Evolutionary conservation across 1,140 invertebrate species (phyloP).

Genomic region (Nasonia vitripennis): DNA sequence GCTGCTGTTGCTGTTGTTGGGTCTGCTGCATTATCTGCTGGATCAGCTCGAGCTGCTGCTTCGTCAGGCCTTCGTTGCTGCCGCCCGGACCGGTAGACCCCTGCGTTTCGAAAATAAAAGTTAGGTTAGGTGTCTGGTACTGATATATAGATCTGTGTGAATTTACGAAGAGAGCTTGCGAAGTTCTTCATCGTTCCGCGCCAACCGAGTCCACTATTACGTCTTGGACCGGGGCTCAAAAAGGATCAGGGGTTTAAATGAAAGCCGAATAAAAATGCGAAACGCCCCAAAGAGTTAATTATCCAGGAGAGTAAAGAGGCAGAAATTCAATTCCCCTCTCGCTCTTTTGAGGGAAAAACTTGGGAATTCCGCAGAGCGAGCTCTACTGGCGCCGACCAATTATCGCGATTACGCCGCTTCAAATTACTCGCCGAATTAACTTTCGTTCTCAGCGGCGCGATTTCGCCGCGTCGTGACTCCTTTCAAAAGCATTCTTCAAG

Average conservation of each 20-base stretch:
- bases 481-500: not conserved
- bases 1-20: constrained; percentile 78
- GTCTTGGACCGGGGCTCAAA: too few species aligned
- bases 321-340: constrained; percentile 14
- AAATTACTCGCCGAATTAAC: constrained; percentile 18
- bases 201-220: too few species aligned
- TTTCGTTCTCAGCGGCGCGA: not conserved
- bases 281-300: constrained; percentile 4
- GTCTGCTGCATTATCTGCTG: constrained; percentile 88
- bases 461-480: not conserved
- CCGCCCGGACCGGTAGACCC: constrained; percentile 72
- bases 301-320: not conserved
- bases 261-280: not conserved
- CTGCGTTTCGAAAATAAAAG: constrained; percentile 60
- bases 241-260: not conserved
- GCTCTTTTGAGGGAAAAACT: not conserved
- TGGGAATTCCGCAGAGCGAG: not conserved
- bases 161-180: too few species aligned
- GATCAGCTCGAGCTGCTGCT: constrained; percentile 85
- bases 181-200: too few species aligned
- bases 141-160: too few species aligned
- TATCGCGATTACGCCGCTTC: constrained; percentile 3
- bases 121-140: too few species aligned
- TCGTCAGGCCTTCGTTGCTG: constrained; percentile 81
- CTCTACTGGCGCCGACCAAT: not conserved